phyloP scores from a whole-genome alignment of 2,113 vertebrate species.

The Connochaetes taurinus region DNA sequence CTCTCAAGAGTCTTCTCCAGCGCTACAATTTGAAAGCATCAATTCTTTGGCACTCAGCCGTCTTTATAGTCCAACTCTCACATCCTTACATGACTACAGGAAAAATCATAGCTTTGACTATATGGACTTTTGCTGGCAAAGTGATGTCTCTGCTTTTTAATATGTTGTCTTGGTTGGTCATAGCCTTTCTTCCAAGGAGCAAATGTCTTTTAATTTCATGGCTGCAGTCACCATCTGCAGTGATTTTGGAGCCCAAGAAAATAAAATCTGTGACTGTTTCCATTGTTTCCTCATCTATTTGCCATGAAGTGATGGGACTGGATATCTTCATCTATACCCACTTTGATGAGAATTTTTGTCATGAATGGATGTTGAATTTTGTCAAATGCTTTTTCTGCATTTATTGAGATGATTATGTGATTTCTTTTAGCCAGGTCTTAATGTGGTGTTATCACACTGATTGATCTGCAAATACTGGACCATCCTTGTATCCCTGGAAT shows the following conservation, averaged over 20 bases:
- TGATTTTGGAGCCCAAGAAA: background rate
- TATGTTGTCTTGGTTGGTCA: background rate
- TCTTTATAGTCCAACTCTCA: background rate
- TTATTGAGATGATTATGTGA: background rate
- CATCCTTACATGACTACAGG: background rate
- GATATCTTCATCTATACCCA: background rate
- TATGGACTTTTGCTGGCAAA: background rate
- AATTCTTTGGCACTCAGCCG: background rate
- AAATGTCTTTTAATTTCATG: background rate
- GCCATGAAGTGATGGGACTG: background rate
- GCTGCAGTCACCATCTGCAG: background rate
- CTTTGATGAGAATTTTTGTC: background rate
- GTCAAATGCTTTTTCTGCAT: background rate
- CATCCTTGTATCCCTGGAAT: background rate
- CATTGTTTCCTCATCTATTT: background rate
- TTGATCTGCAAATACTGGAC: background rate
- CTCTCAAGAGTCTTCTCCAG: background rate
- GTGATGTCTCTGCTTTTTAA: background rate
- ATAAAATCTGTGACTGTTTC: background rate
- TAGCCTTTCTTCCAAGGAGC: background rate
- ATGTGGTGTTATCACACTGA: background rate
- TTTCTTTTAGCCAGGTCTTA: background rate
- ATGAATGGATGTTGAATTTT: background rate
- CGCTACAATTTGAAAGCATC: background rate
- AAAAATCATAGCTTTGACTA: background rate